A percentile compares a stretch with the other conserved stretches of the same genome.
Conservation (phyloP, 2,113 vertebrate genomes). For the Pelvicachromis taeniatus region DNA sequence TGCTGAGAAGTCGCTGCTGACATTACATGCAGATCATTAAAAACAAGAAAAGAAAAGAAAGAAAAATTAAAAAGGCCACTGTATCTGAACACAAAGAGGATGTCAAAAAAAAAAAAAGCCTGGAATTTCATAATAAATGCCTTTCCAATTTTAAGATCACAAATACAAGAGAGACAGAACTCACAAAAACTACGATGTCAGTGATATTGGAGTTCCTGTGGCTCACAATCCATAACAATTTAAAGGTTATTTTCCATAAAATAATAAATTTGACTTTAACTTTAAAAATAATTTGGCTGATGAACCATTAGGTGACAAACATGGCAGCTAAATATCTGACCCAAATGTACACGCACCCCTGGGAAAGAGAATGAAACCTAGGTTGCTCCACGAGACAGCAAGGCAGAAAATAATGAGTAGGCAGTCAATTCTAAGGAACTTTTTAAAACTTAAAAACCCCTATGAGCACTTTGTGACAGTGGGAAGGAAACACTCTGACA, state of each 20-base stretch:
- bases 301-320: neutral
- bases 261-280: neutral
- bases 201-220: neutral
- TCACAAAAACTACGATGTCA: neutral
- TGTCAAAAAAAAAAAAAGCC: neutral
- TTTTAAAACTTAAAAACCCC: too few relatives aligned
- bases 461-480: too few relatives aligned
- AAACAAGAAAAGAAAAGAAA: neutral
- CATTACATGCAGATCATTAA: neutral
- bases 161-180: accelerated
- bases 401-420: too few relatives aligned
- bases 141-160: neutral
- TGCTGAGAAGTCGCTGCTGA: neutral
- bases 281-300: too few relatives aligned
- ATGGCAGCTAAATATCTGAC: too few relatives aligned
- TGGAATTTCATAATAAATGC: neutral
- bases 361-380: too few relatives aligned
- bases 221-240: neutral
- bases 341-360: too few relatives aligned
- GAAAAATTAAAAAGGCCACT: neutral
- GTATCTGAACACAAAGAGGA: neutral
- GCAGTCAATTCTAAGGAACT: too few relatives aligned
- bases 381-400: too few relatives aligned
- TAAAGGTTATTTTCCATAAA: neutral
- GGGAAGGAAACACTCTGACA: too few relatives aligned